Conservation (phyloP, 2,113 vertebrate species). For the Falcunculus frontatus region DNA sequence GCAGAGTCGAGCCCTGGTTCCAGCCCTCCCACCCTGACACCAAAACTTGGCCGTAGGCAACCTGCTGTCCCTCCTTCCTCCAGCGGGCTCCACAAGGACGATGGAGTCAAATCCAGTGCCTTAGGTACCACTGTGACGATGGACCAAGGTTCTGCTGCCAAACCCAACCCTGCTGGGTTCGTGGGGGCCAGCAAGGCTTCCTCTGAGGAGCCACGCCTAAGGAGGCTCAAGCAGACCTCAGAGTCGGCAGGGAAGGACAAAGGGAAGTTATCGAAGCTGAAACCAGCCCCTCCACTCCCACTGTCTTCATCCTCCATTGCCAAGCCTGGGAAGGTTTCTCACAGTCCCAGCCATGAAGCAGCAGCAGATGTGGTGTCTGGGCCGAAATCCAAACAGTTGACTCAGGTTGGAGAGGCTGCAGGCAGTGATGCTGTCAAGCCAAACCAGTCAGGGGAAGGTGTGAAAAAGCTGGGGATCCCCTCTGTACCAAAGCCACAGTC, state of each 20-base stretch:
- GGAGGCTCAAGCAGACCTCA: slow-evolving; percentile 79
- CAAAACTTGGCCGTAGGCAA: slow-evolving; percentile 81
- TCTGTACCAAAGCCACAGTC: slow-evolving; percentile 82
- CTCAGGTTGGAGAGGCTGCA: slow-evolving; percentile 67
- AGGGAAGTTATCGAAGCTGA: slow-evolving; percentile 85
- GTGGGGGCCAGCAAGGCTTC: slow-evolving; percentile 69
- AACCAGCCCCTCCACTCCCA: slow-evolving; percentile 86
- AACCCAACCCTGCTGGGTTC: slow-evolving; percentile 67
- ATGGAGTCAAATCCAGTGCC: slow-evolving; percentile 76
- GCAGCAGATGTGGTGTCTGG: slow-evolving; percentile 61
- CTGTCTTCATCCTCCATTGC: slow-evolving; percentile 64
- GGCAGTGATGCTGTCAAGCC: slow-evolving; percentile 68
- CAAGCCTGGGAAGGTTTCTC: slow-evolving; percentile 78
- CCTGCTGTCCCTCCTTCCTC: slow-evolving; percentile 29
- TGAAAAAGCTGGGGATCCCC: slow-evolving; percentile 79
- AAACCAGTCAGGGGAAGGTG: slow-evolving; percentile 62
- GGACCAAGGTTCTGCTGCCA: slow-evolving; percentile 63
- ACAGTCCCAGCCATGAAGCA: slow-evolving; percentile 80
- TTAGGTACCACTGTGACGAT: slow-evolving; percentile 23
- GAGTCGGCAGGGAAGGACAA: slow-evolving; percentile 82
- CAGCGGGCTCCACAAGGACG: slow-evolving; percentile 67
- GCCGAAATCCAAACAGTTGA: slow-evolving; percentile 73
- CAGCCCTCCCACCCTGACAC: slow-evolving; percentile 84
- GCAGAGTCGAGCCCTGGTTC: slow-evolving; percentile 83
- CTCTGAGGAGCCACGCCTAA: slow-evolving; percentile 80